Percentiles rank a stretch among this genome's conserved stretches.
Evolutionary conservation across 2,113 vertebrate species (phyloP).

Genomic region (Myiozetetes cayanensis): DNA sequence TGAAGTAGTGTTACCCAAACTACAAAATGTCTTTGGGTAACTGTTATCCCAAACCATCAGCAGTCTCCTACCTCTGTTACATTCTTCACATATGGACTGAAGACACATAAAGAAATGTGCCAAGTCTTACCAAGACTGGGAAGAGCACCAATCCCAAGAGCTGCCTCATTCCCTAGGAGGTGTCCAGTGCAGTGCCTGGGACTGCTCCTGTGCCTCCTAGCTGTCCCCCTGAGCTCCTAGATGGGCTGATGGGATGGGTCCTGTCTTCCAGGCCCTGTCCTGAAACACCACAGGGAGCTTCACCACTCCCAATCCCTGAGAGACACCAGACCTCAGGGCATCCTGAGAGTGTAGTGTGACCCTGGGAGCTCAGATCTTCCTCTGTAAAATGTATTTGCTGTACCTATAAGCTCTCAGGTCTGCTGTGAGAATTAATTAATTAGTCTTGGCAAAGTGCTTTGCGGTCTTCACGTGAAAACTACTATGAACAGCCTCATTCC

Average conservation of each 20-base stretch:
- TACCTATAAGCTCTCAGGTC: not conserved
- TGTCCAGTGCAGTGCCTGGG: accelerated
- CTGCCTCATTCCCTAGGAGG: not conserved
- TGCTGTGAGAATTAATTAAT: not conserved
- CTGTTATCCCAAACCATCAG: not conserved
- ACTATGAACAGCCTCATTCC: not conserved
- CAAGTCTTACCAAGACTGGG: not conserved
- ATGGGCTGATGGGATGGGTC: not conserved
- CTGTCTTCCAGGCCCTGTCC: not conserved
- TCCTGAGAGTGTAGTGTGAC: no score
- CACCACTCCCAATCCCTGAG: not conserved
- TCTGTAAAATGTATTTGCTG: not conserved
- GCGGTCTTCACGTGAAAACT: not conserved
- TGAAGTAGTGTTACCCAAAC: not conserved
- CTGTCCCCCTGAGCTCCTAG: not conserved
- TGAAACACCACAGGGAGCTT: not conserved
- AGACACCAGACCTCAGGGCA: not conserved
- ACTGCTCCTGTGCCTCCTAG: not conserved
- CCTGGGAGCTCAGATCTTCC: not conserved
- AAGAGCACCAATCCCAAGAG: not conserved
- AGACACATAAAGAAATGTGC: not conserved
- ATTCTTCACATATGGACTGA: not conserved
- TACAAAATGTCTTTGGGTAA: not conserved
- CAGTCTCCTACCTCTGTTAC: not conserved
- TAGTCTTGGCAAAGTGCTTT: not conserved